Evolutionary conservation across 2,113 vertebrate genomes (phyloP), one percentile per base, ranked within the genome.

Genomic region (Dromaius novaehollandiae): DNA sequence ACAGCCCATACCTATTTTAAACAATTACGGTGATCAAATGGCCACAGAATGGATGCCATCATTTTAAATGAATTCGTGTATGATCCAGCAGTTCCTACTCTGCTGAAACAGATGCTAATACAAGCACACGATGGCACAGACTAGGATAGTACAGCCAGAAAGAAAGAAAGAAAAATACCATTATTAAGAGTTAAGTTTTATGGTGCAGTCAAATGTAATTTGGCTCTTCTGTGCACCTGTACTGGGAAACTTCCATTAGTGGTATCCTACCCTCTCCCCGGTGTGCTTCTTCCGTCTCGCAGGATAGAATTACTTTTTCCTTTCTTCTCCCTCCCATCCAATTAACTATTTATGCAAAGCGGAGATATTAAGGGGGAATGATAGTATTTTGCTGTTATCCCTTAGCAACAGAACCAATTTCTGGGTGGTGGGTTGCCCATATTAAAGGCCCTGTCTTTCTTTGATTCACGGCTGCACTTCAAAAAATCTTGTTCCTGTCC

Each of bases 1-100:
- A 19, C 38, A 11, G 26, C 70, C 15, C 1, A 0, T 26, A 50
- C 12, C 70, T 58, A 20, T 14, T 2, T 36, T 40, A 65, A 56
- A 11, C 19, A 34, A 25, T 82, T 50, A 19, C 18, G 85, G 21
- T 76, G 46, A 68, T 79, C 30, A 50, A 53, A 34, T 53, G 42
- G 34, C 51, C 86, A 58, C 53, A 71, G 86, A 83, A 74, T 44
- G 48, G 32, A 73, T 68, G 50, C 16, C 15, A 28, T 8, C 11
- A 9, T 64, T 86, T 66, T 7, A 71, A 83, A 89, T 64, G 60
- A 32, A 76, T 73, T 56, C 68, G 40, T 26, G 4, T 82, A 7
- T 46, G 28, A 56, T 65, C 44, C n/a, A 69, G 7, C 20, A 88
- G 38, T 21, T 61, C 42, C 32, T 82, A 7, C 19, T 75, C 38